Percentiles rank a stretch among this genome's conserved stretches.
These are phyloP conservation scores for Netelia inedita DNA, from an alignment of 2,888 invertebrate species.

Conservation along the genomic window DNA sequence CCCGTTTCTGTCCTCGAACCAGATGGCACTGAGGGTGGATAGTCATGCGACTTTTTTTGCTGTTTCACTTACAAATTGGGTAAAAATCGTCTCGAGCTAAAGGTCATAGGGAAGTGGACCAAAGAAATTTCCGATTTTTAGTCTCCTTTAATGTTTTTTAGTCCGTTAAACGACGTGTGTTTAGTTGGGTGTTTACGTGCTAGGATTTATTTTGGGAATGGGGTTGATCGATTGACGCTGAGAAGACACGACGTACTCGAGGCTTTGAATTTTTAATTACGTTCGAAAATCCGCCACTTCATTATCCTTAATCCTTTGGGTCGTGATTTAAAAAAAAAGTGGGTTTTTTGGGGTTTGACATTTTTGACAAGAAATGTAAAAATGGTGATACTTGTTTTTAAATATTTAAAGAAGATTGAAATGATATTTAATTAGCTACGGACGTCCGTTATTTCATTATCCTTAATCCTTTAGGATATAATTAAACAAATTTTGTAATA, in stretches of 20 bases:
- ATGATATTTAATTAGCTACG: no score
- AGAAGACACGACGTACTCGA: neutral
- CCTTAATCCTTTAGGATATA: no score
- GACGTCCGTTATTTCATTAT: no score
- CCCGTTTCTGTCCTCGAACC: neutral
- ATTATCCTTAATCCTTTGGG: no score
- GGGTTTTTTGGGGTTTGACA: no score
- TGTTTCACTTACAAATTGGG: constrained; percentile 32
- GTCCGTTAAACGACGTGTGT: neutral
- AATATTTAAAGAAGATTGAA: no score
- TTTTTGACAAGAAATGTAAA: no score
- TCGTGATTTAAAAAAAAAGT: no score
- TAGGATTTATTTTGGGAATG: neutral
- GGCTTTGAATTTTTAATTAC: neutral
- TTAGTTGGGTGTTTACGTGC: neutral
- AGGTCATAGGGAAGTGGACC: constrained; percentile 36
- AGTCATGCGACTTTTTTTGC: constrained; percentile 14
- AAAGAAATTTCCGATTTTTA: constrained; percentile 32
- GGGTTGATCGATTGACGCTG: constrained; percentile 39
- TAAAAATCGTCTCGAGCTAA: constrained; percentile 18
- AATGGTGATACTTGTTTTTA: no score
- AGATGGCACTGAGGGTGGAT: neutral
- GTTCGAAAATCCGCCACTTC: neutral
- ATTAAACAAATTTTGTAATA: no score
- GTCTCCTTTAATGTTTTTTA: constrained; percentile 18